These are phyloP conservation scores for Antheraea yamamai DNA, from an alignment of 2,888 invertebrate genomes.

Conservation along the genomic window DNA sequence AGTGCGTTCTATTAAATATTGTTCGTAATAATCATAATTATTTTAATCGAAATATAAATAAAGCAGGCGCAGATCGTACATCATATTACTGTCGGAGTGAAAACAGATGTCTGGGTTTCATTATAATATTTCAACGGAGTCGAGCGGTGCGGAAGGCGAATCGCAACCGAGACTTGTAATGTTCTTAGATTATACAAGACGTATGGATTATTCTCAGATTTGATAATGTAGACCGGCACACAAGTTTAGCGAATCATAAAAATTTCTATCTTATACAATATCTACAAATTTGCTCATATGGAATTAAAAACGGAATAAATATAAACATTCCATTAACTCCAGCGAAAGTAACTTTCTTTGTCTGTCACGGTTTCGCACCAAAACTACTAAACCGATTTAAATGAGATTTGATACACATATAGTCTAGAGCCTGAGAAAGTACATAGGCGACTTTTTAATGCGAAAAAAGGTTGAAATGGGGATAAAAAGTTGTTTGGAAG, in stretches of 20 bases:
- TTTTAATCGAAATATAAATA: constrained; percentile 55
- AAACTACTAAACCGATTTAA: too few relatives aligned
- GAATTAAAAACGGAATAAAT: background rate
- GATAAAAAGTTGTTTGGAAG: too few relatives aligned
- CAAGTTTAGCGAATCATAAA: background rate
- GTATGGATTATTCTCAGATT: constrained; percentile 55
- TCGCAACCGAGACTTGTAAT: constrained; percentile 65
- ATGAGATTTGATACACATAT: too few relatives aligned
- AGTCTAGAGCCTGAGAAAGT: too few relatives aligned
- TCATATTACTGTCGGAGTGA: constrained; percentile 68
- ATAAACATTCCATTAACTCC: background rate
- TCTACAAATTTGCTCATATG: background rate
- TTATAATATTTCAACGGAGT: constrained; percentile 71
- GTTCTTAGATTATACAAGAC: constrained; percentile 67
- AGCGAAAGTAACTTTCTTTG: too few relatives aligned
- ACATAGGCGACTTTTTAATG: too few relatives aligned
- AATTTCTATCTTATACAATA: background rate
- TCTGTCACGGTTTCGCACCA: too few relatives aligned
- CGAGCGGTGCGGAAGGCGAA: constrained; percentile 62
- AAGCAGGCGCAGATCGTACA: constrained; percentile 60
- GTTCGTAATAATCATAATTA: constrained; percentile 33
- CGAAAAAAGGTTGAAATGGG: too few relatives aligned
- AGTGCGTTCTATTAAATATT: constrained; percentile 4
- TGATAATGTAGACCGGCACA: constrained; percentile 45
- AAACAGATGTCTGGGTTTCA: constrained; percentile 78